These are phyloP conservation scores for Onychostruthus taczanowskii DNA, from an alignment of 2,113 vertebrate genomes.

Conservation along the genomic window DNA sequence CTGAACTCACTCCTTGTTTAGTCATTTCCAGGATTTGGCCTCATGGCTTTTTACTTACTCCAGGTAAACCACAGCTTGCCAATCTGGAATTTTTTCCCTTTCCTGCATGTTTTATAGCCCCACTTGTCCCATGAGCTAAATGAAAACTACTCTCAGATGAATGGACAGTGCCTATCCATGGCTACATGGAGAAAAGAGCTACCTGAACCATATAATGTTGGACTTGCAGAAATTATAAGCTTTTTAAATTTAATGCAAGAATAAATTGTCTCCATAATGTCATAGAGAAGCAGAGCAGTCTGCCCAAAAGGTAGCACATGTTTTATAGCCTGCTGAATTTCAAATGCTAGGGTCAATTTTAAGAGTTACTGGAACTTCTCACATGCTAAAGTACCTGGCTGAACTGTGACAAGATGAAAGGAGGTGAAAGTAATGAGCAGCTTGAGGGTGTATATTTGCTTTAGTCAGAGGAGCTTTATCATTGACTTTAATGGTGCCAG, in stretches of 20 bases:
- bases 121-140: neutral
- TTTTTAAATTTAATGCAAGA: neutral
- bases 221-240: neutral
- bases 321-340: constrained; percentile 26
- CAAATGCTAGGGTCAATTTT: constrained; percentile 39
- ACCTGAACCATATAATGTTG: fast-evolving
- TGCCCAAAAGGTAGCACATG: neutral
- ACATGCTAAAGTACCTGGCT: constrained; percentile 37
- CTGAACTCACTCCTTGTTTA: neutral
- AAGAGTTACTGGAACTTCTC: constrained; percentile 38
- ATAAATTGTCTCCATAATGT: neutral
- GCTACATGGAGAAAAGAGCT: neutral
- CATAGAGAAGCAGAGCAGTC: neutral
- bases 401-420: constrained; percentile 52
- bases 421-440: constrained; percentile 47
- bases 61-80: neutral
- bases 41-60: neutral
- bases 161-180: neutral
- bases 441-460: constrained; percentile 48
- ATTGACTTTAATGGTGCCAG: constrained; percentile 8
- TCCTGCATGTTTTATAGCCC: neutral
- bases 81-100: constrained; percentile 31
- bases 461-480: constrained; percentile 27
- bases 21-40: neutral
- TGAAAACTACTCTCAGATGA: neutral